Conservation (phyloP, 2,888 invertebrate species). For the Palloptera scutellata region DNA sequence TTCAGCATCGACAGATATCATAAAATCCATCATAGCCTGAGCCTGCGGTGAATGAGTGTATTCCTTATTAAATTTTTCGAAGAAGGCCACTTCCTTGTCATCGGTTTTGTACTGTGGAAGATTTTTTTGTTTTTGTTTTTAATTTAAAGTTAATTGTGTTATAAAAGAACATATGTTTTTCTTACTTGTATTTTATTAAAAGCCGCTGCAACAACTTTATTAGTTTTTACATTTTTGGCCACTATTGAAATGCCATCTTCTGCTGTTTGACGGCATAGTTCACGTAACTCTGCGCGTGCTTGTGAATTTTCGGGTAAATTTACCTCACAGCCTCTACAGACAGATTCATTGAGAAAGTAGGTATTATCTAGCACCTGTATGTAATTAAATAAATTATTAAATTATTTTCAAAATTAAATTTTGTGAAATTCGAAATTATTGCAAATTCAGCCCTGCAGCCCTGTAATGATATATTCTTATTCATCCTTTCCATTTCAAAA, state of each 20-base stretch:
- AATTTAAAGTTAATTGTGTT: not conserved
- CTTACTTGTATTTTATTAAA: constrained; percentile 76
- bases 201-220: constrained; percentile 69
- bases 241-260: constrained; percentile 73
- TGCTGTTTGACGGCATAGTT: constrained; percentile 69
- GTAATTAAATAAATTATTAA: constrained; percentile 47
- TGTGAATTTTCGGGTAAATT: constrained; percentile 67
- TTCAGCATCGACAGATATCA: constrained; percentile 70
- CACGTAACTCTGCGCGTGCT: constrained; percentile 68
- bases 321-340: constrained; percentile 69
- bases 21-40: constrained; percentile 70
- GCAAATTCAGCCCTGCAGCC: not conserved
- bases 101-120: constrained; percentile 48
- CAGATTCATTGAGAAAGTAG: constrained; percentile 71
- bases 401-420: not conserved
- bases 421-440: not conserved
- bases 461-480: not conserved
- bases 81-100: constrained; percentile 52
- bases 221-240: constrained; percentile 67
- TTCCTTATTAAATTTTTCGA: constrained; percentile 55
- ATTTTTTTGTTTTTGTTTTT: not conserved
- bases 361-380: constrained; percentile 59
- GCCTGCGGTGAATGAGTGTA: constrained; percentile 69
- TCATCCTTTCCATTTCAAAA: not conserved
- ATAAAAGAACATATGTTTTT: not conserved